Conservation (phyloP, 1,140 invertebrate genomes). For the Cydia splendana region DNA sequence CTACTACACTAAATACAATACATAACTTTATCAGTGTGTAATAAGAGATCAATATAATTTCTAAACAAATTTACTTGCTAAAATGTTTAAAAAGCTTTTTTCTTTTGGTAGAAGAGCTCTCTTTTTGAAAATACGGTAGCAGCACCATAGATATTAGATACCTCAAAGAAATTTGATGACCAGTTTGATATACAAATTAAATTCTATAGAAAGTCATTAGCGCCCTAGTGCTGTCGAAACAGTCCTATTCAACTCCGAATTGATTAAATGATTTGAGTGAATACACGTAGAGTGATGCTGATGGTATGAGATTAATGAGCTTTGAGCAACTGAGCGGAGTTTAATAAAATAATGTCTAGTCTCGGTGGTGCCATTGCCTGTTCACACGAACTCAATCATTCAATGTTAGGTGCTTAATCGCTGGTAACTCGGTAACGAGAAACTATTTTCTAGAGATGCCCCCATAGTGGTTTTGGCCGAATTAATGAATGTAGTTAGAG, state of each 20-base stretch:
- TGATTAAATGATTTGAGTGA: slow-evolving; percentile 24
- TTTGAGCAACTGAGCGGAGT: slow-evolving; percentile 27
- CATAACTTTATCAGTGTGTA: neutral
- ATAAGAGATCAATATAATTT: too few relatives aligned
- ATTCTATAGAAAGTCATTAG: slow-evolving; percentile 43
- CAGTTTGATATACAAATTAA: slow-evolving; percentile 36
- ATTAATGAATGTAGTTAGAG: too few relatives aligned
- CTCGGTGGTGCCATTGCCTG: slow-evolving; percentile 20
- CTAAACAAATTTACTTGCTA: too few relatives aligned
- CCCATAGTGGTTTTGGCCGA: too few relatives aligned
- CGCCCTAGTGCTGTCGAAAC: slow-evolving; percentile 1
- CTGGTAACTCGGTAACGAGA: too few relatives aligned
- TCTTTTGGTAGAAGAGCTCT: neutral
- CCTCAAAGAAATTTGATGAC: slow-evolving; percentile 22
- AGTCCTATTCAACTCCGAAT: slow-evolving; percentile 5
- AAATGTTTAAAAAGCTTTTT: neutral
- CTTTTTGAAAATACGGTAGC: slow-evolving; percentile 36
- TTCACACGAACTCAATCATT: slow-evolving; percentile 11
- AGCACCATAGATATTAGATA: neutral
- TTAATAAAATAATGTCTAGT: neutral
- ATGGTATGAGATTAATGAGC: neutral
- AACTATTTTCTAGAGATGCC: too few relatives aligned
- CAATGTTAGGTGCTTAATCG: too few relatives aligned
- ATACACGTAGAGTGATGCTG: slow-evolving; percentile 2
- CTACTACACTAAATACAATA: neutral